phyloP scores from a whole-genome alignment of 2,888 invertebrate species.

The Caradrina clavipalpis region DNA sequence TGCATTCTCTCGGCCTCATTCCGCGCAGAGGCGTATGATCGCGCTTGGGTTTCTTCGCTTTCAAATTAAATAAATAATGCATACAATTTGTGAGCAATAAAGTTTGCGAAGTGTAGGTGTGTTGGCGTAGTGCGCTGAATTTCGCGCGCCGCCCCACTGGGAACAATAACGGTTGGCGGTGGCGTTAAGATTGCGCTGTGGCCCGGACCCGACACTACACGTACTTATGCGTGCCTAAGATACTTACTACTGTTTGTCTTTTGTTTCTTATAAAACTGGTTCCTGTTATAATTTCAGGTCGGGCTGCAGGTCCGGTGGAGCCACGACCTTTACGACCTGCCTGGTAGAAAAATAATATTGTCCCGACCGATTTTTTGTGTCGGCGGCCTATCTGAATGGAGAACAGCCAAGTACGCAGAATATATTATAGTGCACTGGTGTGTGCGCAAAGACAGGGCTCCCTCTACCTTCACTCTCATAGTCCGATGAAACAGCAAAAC shows the following conservation, averaged over 20 bases:
- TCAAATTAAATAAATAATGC: conserved; percentile 91
- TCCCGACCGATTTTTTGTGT: too few relatives aligned
- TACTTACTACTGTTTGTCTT: neutral
- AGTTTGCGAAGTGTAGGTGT: conserved; percentile 84
- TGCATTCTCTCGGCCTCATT: conserved; percentile 66
- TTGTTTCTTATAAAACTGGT: neutral
- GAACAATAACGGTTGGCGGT: conserved; percentile 84
- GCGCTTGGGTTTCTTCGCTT: conserved; percentile 88
- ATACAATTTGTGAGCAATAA: conserved; percentile 90
- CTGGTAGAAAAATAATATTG: too few relatives aligned
- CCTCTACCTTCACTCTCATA: too few relatives aligned
- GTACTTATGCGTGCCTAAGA: neutral
- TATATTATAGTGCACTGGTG: too few relatives aligned
- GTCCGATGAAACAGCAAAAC: too few relatives aligned
- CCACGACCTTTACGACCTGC: too few relatives aligned
- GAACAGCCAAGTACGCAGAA: too few relatives aligned
- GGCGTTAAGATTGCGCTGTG: conserved; percentile 74
- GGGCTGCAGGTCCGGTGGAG: too few relatives aligned
- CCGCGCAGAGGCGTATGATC: conserved; percentile 77
- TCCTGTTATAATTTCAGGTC: neutral
- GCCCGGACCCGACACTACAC: neutral
- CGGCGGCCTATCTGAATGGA: too few relatives aligned
- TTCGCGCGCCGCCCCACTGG: conserved; percentile 83
- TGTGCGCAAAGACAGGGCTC: too few relatives aligned
- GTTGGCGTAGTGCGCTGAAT: conserved; percentile 80